Evolutionary conservation across 2,113 vertebrate species (phyloP).

Genomic region (Lepus americanus): DNA sequence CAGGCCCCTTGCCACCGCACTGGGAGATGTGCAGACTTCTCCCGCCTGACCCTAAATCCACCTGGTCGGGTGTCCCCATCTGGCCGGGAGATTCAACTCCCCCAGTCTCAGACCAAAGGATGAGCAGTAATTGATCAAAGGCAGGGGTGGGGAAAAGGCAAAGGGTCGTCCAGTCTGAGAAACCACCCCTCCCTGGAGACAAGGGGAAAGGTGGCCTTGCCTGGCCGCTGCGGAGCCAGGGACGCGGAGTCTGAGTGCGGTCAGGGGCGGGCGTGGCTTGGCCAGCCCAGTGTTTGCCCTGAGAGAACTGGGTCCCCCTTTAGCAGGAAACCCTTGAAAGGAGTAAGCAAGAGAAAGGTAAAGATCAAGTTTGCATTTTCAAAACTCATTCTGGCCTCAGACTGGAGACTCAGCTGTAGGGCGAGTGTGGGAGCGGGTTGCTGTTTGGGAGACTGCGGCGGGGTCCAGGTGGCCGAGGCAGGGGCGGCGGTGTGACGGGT

Average conservation of each 20-base stretch:
- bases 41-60: neutral
- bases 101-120: neutral
- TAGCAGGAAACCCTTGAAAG: neutral
- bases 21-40: neutral
- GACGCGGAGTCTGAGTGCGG: neutral
- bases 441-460: too few species aligned
- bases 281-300: neutral
- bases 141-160: neutral
- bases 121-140: accelerated
- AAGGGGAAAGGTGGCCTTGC: neutral
- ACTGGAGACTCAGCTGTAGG: too few species aligned
- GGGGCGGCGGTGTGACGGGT: too few species aligned
- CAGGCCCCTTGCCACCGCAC: neutral
- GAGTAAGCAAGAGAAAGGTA: neutral
- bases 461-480: too few species aligned
- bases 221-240: neutral
- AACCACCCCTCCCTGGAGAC: neutral
- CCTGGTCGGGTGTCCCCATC: neutral
- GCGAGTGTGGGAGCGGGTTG: too few species aligned
- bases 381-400: neutral
- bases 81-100: neutral
- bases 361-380: neutral
- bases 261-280: neutral
- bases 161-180: neutral
- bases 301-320: neutral